Percentiles rank a stretch among this genome's conserved stretches.
phyloP scores from a whole-genome alignment of 2,113 vertebrate species.

The Grallaria varia region DNA sequence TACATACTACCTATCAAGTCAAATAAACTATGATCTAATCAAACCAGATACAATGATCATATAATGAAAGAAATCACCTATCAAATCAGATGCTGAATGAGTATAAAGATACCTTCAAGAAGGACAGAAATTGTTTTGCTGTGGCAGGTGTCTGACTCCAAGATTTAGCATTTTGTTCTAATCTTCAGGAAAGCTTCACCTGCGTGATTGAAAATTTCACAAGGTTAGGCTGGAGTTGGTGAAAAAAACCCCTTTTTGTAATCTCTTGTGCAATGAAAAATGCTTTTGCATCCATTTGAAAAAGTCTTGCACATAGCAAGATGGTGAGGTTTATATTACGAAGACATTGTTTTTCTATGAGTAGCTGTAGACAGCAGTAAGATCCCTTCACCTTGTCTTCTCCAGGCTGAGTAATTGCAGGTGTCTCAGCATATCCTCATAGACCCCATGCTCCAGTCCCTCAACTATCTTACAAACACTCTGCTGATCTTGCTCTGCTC shows the following conservation, averaged over 20 bases:
- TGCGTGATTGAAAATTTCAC: background rate
- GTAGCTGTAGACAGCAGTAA: background rate
- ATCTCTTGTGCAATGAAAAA: background rate
- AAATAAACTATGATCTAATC: constrained; percentile 33
- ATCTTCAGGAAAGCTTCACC: background rate
- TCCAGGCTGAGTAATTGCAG: background rate
- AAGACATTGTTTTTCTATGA: background rate
- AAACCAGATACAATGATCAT: background rate
- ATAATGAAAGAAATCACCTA: background rate
- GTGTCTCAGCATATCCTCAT: background rate
- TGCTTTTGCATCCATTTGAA: background rate
- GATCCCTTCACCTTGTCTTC: background rate
- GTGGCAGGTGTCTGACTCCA: background rate
- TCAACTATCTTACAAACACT: background rate
- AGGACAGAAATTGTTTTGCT: background rate
- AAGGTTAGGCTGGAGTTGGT: background rate
- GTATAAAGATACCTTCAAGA: background rate
- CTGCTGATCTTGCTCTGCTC: background rate
- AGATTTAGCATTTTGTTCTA: background rate
- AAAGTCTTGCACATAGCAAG: background rate
- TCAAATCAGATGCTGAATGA: background rate
- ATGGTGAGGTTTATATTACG: background rate
- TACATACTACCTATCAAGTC: background rate
- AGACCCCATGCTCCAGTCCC: background rate
- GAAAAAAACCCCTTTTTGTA: background rate